Evolutionary conservation across 2,888 invertebrate genomes (phyloP), one percentile per base, ranked within the genome.

Genomic region (Zaprionus lineosus): DNA sequence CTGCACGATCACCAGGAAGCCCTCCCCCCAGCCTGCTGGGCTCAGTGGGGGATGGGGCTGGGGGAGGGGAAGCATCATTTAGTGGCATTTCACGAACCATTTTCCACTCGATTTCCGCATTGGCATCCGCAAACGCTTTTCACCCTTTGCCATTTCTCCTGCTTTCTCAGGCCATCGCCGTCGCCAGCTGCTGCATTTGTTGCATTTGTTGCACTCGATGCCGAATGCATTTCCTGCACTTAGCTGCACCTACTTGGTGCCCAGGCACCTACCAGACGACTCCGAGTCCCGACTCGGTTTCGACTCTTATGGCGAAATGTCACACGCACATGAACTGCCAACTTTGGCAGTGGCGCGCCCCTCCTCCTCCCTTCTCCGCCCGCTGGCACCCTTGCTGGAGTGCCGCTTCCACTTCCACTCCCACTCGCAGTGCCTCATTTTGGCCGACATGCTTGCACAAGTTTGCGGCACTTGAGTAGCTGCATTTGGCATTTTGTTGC

Each of bases 1-100:
- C n/a, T n/a, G n/a, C n/a, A n/a, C n/a, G n/a, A n/a, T n/a, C n/a
- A 71, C 76, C 81, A 85, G 86, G 86, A 77, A 77, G 29, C 69
- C 21, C 2, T n/a, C n/a, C n/a, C n/a, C n/a, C n/a, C n/a, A n/a
- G n/a, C n/a, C n/a, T n/a, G n/a, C n/a, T n/a, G n/a, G n/a, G n/a
- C n/a, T n/a, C n/a, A n/a, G n/a, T n/a, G n/a, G n/a, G n/a, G n/a
- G n/a, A n/a, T n/a, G n/a, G n/a, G n/a, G n/a, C n/a, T n/a, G n/a
- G n/a, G n/a, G n/a, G n/a, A n/a, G n/a, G n/a, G n/a, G n/a, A n/a
- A 31, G 50, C 44, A 56, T 52, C 71, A 63, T 55, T 83, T 82
- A 78, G 59, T 71, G 85, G 61, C 79, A 85, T 83, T 77, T 85
- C 81, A 83, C 84, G 77, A 77, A 81, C 70, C 56, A 58, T 65